Evolutionary conservation across 2,797 vertebrate species (phyloP).

Genomic region (Neostethus bicornis): DNA sequence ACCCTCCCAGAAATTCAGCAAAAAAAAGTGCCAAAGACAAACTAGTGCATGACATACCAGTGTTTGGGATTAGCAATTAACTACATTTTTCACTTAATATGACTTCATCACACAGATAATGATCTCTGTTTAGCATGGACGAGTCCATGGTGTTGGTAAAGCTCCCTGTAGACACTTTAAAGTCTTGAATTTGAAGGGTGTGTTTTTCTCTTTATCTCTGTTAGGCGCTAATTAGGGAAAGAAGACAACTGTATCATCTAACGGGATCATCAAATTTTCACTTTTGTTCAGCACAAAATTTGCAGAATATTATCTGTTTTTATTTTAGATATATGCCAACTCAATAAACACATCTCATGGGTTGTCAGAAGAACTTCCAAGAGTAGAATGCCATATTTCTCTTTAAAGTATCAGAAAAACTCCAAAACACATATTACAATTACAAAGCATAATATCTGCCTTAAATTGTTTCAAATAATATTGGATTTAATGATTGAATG

Average conservation of each 20-base stretch:
- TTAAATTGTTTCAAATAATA: too few relatives aligned
- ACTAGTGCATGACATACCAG: slow-evolving; percentile 16
- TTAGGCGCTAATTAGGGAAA: slow-evolving; percentile 30
- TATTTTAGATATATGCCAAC: too few relatives aligned
- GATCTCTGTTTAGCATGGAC: slow-evolving; percentile 18
- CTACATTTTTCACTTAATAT: slow-evolving; percentile 8
- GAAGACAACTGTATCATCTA: slow-evolving; percentile 6
- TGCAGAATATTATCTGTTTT: background rate
- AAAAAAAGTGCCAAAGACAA: slow-evolving; percentile 36
- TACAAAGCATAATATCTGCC: too few relatives aligned
- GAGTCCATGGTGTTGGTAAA: background rate
- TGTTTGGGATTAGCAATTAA: slow-evolving; percentile 27
- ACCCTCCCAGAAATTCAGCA: slow-evolving; percentile 25
- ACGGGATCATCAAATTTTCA: background rate
- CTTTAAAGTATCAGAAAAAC: too few relatives aligned
- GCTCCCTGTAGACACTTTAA: slow-evolving; percentile 8
- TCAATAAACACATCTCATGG: too few relatives aligned
- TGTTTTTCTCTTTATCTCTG: background rate
- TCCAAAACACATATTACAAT: too few relatives aligned
- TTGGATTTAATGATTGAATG: too few relatives aligned
- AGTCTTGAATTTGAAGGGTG: background rate
- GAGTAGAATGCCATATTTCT: too few relatives aligned
- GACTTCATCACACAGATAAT: slow-evolving; percentile 27
- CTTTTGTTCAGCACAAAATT: slow-evolving; percentile 2
- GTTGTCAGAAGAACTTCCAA: too few relatives aligned